Base-by-base conservation (phyloP, 2,797 vertebrate genomes). In the Enoplosus armatus region DNA sequence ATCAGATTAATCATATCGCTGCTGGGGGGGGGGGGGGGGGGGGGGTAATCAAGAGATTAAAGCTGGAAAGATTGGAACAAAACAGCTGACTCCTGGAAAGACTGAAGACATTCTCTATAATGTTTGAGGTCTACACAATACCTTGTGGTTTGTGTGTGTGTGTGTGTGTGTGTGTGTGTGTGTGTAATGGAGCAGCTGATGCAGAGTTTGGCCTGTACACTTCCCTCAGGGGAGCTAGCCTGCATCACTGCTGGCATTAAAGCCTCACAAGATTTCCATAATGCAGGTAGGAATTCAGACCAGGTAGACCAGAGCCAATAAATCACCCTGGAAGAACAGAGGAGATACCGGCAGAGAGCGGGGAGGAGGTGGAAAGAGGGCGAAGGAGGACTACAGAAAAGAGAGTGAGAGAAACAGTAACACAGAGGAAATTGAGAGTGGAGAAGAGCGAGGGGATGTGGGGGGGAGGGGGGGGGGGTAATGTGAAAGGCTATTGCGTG, bases 181-280 rank as follows among this genome's bases (percentile, higher is more conserved):
- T 59, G 65, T 60, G 47, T 48, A 60, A 72, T 54, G 53, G 70
- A 63, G 75, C 79, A 43, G 65, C 75, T 82, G 77, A 64, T 79
- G 72, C 69, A 33, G 75, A 64, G 56, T 84, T 75, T 80, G 65
- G 75, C 81, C 79, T 72, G 69, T 45, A 58, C 33, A 73, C 51
- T 45, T 73, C 83, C 78, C 79, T 50, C 61, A 39, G 51, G 79
- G 83, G 64, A 84, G 41, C 70, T 74, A 66, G 87, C 77, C 87
- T 85, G 85, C 79, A 90, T 86, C 82, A 82, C 82, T 78, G 50
- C 75, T 80, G 74, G 75, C 75, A 81, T 70, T 77, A 73, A n/a
- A 67, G 80, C 82, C 87, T 86, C 87, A 70, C 75, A 81, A 51
- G 66, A 90, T 92, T 90, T 93, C 86, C 90, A 90, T 91, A 91